Evolutionary conservation across 2,888 invertebrate genomes (phyloP).

Genomic region (Cryptocephalus primarius): DNA sequence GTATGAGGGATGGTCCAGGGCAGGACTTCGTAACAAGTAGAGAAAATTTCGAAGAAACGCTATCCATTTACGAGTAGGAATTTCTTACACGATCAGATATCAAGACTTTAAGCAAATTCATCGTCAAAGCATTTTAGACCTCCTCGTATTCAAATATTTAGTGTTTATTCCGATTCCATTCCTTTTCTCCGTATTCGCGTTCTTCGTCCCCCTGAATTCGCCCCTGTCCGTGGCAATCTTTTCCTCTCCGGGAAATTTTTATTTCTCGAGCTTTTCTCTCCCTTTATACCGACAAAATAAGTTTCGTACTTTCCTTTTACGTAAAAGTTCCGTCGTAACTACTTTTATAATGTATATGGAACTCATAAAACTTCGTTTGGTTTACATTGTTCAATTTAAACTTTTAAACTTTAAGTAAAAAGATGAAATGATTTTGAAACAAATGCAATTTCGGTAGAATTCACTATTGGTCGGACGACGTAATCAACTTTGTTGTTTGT

Average conservation of each 20-base stretch:
- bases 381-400: constrained; percentile 35
- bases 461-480: too few species aligned
- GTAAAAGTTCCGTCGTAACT: constrained; percentile 29
- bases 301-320: constrained; percentile 23
- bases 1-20: too few species aligned
- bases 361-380: constrained; percentile 34
- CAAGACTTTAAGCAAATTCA: too few species aligned
- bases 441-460: constrained; percentile 29
- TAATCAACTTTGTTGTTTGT: too few species aligned
- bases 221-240: too few species aligned
- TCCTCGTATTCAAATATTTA: too few species aligned
- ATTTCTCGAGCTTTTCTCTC: constrained; percentile 14
- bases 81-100: too few species aligned
- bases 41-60: too few species aligned
- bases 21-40: too few species aligned
- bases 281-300: constrained; percentile 17
- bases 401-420: constrained; percentile 28
- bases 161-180: background rate
- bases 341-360: constrained; percentile 34
- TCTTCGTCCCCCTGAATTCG: background rate
- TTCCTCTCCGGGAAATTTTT: constrained; percentile 13
- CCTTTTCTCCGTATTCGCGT: background rate
- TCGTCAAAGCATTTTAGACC: too few species aligned
- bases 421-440: constrained; percentile 34
- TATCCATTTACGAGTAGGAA: too few species aligned